Evolutionary conservation across 2,888 invertebrate species (phyloP).

Genomic region (Julus scandinavius): DNA sequence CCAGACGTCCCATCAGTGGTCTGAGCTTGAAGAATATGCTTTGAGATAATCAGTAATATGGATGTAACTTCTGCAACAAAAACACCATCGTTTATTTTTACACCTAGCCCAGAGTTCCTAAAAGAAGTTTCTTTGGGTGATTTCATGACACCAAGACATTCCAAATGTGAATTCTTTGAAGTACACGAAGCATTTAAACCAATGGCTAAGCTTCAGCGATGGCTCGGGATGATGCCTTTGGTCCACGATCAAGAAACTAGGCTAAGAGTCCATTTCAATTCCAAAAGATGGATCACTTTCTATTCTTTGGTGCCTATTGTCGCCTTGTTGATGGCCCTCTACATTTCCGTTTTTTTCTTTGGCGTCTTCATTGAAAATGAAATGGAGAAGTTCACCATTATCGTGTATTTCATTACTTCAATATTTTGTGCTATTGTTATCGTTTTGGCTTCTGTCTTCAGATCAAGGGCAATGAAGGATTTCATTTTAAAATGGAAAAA

Average conservation of each 20-base stretch:
- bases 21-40: too few species aligned
- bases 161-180: background rate
- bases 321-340: background rate
- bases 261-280: background rate
- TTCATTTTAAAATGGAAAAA: background rate
- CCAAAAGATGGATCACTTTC: background rate
- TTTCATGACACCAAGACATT: background rate
- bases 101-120: background rate
- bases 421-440: background rate
- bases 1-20: background rate
- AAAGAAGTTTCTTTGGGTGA: background rate
- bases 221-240: conserved; percentile 44
- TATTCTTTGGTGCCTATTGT: conserved; percentile 15
- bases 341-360: background rate
- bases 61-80: background rate
- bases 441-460: conserved; percentile 3
- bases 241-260: background rate
- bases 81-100: background rate
- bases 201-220: background rate
- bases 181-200: background rate
- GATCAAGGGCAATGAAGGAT: background rate
- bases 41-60: too few species aligned
- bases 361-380: background rate
- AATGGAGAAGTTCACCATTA: background rate
- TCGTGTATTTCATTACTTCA: background rate